Base-by-base conservation (phyloP, 2,113 vertebrate species). In the Fregetta grallaria region DNA sequence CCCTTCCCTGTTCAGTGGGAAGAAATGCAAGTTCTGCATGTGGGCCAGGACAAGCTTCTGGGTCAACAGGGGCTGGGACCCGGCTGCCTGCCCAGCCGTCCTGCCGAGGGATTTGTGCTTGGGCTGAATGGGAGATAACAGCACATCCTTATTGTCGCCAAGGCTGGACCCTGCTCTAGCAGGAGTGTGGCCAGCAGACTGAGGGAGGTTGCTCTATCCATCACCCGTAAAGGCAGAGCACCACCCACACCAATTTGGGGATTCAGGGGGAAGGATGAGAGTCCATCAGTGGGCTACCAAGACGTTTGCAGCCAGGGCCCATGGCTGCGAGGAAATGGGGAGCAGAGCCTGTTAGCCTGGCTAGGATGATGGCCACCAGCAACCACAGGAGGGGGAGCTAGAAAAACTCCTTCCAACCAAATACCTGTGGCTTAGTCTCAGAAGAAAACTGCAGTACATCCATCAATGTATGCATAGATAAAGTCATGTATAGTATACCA, bases 101-200 rank as follows among this genome's bases (percentile, higher is more conserved):
- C 42, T 47, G 29, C 55, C 2, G 1, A 40, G 56, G 26, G 17
- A 0, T 23, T 75, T 32, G 15, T 15, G 38, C 9, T 40, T 36
- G 34, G 44, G 32, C 71, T 36, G 26, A 32, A 19, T 0, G 8
- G 44, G 29, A 27, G 45, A 42, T 22, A 34, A 4, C 30, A 17
- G 26, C 6, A 0, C 13, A 3, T 0, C 0, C 21, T 73, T 55
- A 4, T 11, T 17, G 13, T 47, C 50, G 9, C 29, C 50, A 30
- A 7, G n/a, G 30, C 38, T 77, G 58, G 45, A 18, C 52, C 6
- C 58, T 36, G 1, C 19, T 42, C 11, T 32, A 32, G 40, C 26
- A 68, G 62, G 18, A 62, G 13, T 12, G 13, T 12, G 13, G 45
- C 52, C n/a, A 25, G 26, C 45, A 42, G 40, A 10, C 44, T 36